Base-by-base conservation (phyloP, 2,797 vertebrate genomes). In the Halcyon smyrnensis region DNA sequence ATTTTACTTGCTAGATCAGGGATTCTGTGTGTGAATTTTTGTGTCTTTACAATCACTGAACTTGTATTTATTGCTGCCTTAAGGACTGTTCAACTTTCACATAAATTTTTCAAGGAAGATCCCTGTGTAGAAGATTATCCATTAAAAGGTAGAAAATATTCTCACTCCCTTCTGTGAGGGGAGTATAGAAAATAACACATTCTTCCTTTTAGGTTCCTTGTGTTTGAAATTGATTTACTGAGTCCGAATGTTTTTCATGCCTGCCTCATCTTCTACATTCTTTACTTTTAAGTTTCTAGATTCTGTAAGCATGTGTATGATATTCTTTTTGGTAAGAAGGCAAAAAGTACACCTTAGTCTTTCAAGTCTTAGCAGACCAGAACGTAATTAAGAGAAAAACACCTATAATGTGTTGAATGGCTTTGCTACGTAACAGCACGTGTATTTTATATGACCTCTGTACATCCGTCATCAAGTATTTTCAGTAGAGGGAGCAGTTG, bases 401-500 rank as follows among this genome's bases (percentile, higher is more conserved):
- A 19, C 5, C 25, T 76, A 3, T 54, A 27, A 48, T 54, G 16
- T 74, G 50, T 76, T 86, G 14, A 65, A 83, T 65, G 57, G 53
- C 21, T 93, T 90, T 6, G 1, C 25, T 68, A 39, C 36, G 60
- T 17, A 28, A 2, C 27, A 18, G 2, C 17, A 36, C 0, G 3
- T 3, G 43, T 20, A 4, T 45, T 80, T 77, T 23, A 8, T 2
- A 19, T 2, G 46, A 43, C 12, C 46, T 24, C 46, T 24, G 70
- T 91, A 12, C 59, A 14, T 70, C 36, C 51, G 8, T 4, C 94
- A 89, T 41, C 17, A 5, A 0, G 30, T 71, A n/a, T 50, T 90
- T 94, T 87, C 97, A 89, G 83, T 89, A 98, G 98, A 97, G 98
- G 98, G 98, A 90, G 92, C 74, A 69, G 30, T 98, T 92, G 94